Percentiles rank a stretch among this genome's conserved stretches.
Evolutionary conservation across 2,113 vertebrate species (phyloP).

Genomic region (Mastomys coucha): DNA sequence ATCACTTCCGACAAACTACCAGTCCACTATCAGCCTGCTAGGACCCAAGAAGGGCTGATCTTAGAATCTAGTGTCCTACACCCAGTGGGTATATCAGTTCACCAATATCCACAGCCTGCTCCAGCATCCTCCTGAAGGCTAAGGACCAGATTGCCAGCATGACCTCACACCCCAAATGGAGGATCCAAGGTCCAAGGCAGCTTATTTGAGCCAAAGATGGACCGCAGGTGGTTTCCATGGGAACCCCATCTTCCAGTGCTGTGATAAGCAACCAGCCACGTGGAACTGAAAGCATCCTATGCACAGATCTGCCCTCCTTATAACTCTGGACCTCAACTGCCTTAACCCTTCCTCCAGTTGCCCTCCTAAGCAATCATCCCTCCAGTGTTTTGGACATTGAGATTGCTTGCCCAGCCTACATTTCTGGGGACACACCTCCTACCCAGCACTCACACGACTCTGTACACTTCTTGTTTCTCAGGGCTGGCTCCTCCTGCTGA

Average conservation of each 20-base stretch:
- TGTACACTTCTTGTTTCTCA: accelerated
- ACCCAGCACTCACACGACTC: too few species aligned
- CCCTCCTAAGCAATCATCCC: background rate
- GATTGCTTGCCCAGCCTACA: background rate
- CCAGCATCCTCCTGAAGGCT: background rate
- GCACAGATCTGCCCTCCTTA: background rate
- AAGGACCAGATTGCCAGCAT: background rate
- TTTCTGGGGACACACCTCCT: background rate
- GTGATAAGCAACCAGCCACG: background rate
- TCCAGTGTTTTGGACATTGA: background rate
- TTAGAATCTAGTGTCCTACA: background rate
- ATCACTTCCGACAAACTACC: too few species aligned
- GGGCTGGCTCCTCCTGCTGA: background rate
- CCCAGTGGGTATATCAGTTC: background rate
- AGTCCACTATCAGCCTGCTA: background rate
- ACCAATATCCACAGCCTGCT: background rate
- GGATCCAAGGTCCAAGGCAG: conserved; percentile 17
- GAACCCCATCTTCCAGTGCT: conserved; percentile 13
- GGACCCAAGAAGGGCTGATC: background rate
- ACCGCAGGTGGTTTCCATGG: conserved; percentile 63
- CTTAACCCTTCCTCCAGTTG: background rate
- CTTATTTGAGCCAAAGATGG: conserved; percentile 61
- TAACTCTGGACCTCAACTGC: background rate
- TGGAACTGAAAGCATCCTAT: background rate
- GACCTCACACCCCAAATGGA: background rate